A percentile compares a stretch with the other conserved stretches of the same genome.
Conservation (phyloP, 2,113 vertebrate species). For the Saccopteryx bilineata region DNA sequence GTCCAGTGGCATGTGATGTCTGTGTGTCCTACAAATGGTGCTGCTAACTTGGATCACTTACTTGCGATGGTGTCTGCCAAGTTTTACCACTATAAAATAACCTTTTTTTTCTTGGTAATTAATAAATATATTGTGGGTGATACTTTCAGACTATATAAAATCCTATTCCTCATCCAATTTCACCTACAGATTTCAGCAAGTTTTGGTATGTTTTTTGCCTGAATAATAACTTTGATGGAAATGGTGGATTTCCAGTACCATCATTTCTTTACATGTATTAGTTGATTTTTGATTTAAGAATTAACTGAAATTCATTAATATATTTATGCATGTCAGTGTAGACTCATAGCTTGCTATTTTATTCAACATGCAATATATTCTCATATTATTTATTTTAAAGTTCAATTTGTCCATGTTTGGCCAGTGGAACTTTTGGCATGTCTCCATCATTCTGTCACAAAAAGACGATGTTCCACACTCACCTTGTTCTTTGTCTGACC, state of each 20-base stretch:
- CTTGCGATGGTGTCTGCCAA: background rate
- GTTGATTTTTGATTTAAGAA: background rate
- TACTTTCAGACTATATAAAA: background rate
- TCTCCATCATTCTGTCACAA: background rate
- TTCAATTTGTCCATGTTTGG: background rate
- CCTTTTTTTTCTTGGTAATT: background rate
- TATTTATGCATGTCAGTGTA: background rate
- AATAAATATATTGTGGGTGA: background rate
- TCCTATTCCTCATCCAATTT: background rate
- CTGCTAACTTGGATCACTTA: background rate
- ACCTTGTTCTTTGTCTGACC: background rate
- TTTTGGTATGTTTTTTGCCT: background rate
- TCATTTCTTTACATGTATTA: background rate
- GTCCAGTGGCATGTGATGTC: background rate
- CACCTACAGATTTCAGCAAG: background rate
- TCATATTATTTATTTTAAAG: background rate
- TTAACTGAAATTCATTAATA: background rate
- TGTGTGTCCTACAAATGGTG: no score
- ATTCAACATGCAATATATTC: background rate
- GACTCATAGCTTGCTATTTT: background rate
- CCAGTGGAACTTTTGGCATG: background rate
- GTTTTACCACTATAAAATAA: background rate
- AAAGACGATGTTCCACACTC: background rate
- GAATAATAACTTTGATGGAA: background rate
- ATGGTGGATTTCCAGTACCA: background rate